Percentiles rank a stretch among this genome's conserved stretches.
These are phyloP conservation scores for Todiramphus saurophagus DNA, from an alignment of 2,113 vertebrate species.

Conservation along the genomic window DNA sequence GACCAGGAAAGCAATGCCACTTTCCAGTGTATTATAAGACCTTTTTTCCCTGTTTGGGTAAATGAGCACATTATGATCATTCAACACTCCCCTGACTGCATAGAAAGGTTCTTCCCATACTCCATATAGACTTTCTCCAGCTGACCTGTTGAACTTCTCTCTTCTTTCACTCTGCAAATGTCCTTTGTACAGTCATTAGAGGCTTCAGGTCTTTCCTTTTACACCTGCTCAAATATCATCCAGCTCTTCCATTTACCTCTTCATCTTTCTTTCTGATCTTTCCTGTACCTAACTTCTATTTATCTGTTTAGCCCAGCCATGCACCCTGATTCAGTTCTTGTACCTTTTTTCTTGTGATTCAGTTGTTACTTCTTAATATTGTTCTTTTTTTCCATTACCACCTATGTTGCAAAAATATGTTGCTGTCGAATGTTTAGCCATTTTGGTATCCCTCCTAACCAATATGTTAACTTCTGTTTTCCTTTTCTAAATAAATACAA, in stretches of 20 bases:
- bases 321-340: background rate
- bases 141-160: background rate
- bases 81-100: background rate
- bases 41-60: rapidly evolving
- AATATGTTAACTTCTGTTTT: background rate
- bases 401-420: background rate
- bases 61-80: background rate
- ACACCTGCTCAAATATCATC: background rate
- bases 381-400: background rate
- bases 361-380: background rate
- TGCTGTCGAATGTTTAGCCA: background rate
- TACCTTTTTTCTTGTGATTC: background rate
- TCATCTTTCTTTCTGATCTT: background rate
- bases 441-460: background rate
- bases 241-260: background rate
- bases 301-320: background rate
- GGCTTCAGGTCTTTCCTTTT: background rate
- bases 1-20: background rate
- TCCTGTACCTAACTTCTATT: background rate
- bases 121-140: background rate
- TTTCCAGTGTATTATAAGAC: background rate
- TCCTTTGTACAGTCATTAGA: background rate
- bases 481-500: background rate
- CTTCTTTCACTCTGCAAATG: background rate
- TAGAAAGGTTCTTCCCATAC: background rate